These are phyloP conservation scores for Pleuronectes platessa DNA, from an alignment of 2,113 vertebrate genomes.

Conservation along the genomic window DNA sequence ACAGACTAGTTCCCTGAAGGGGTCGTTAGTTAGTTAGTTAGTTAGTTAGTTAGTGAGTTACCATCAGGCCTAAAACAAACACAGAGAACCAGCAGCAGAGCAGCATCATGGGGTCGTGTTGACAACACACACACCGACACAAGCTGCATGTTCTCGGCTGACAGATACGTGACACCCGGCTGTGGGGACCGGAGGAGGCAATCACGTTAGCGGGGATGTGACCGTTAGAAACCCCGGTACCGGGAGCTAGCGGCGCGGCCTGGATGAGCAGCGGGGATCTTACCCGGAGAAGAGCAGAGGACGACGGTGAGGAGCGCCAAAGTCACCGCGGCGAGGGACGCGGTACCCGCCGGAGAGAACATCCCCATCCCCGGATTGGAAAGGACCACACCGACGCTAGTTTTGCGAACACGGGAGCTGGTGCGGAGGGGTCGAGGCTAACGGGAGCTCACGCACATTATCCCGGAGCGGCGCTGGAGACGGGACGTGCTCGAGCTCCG, in stretches of 20 bases:
- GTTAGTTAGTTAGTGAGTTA: background rate
- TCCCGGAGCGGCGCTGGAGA: background rate
- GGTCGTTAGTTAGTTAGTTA: no score
- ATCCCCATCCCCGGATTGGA: conserved; percentile 24
- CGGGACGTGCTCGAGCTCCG: background rate
- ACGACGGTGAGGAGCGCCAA: conserved; percentile 69
- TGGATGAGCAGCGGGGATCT: conserved; percentile 52
- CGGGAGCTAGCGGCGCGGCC: conserved; percentile 48
- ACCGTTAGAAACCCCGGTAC: background rate
- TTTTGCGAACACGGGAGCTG: background rate
- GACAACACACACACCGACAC: background rate
- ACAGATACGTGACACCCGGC: background rate
- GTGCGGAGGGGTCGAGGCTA: conserved; percentile 12
- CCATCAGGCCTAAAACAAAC: background rate
- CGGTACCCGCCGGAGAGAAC: conserved; percentile 55
- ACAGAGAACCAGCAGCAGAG: background rate
- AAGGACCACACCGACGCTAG: background rate
- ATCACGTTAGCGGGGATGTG: background rate
- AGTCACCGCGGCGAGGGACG: conserved; percentile 67
- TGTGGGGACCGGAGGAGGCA: background rate
- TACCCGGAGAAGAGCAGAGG: conserved; percentile 78
- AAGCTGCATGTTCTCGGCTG: background rate
- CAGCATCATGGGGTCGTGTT: background rate
- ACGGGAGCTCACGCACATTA: conserved; percentile 30
- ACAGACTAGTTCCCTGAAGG: background rate